Conservation (phyloP, 1,140 invertebrate genomes). For the Diuraphis noxia region DNA sequence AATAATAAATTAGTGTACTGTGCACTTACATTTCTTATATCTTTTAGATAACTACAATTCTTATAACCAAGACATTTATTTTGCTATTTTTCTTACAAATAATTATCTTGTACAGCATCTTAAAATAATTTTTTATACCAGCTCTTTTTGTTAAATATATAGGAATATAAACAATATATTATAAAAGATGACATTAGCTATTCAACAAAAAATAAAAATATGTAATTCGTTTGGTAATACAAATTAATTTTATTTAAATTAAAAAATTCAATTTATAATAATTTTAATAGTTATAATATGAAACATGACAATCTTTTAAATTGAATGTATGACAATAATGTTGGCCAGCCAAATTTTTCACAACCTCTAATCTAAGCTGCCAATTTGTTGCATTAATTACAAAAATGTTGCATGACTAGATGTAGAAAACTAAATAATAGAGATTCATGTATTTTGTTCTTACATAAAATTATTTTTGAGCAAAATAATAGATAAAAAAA, state of each 20-base stretch:
- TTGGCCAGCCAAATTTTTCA: slow-evolving; percentile 18
- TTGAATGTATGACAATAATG: slow-evolving; percentile 36
- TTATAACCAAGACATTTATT: neutral
- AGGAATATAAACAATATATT: neutral
- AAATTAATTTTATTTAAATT: slow-evolving; percentile 47
- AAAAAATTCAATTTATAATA: slow-evolving; percentile 52
- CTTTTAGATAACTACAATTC: neutral
- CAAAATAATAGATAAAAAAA: slow-evolving; percentile 49
- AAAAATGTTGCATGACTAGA: slow-evolving; percentile 51
- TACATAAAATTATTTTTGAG: slow-evolving; percentile 46
- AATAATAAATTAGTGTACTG: neutral
- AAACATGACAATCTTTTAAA: slow-evolving; percentile 41
- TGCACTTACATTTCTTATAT: neutral
- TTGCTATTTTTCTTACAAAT: neutral
- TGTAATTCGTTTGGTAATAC: neutral
- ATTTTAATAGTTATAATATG: slow-evolving; percentile 51
- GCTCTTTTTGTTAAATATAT: neutral
- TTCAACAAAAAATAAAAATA: neutral
- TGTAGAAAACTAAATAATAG: slow-evolving; percentile 46
- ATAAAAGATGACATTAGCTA: neutral
- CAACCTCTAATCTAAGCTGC: slow-evolving; percentile 44
- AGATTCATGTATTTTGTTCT: slow-evolving; percentile 46
- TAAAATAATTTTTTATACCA: too few relatives aligned
- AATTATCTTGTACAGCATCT: neutral
- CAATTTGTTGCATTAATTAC: slow-evolving; percentile 35